Conservation (phyloP, 2,888 invertebrate genomes). For the Hirtodrosophila duncani region DNA sequence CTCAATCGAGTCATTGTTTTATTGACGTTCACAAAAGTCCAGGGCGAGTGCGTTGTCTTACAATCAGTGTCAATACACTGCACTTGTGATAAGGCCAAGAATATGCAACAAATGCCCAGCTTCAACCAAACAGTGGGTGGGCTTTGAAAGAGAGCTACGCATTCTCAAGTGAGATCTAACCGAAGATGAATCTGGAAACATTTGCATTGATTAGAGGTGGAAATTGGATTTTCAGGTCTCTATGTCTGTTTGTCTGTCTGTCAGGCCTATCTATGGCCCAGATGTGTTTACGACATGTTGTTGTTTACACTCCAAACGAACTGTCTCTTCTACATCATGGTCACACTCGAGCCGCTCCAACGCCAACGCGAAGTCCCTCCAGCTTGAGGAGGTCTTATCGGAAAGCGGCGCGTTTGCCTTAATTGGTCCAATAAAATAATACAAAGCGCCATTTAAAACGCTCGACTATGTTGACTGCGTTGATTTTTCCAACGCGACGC, state of each 20-base stretch:
- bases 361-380: slow-evolving; percentile 15
- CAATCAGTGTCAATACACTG: slow-evolving; percentile 51
- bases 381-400: slow-evolving; percentile 52
- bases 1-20: too few relatives aligned
- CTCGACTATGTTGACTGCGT: slow-evolving; percentile 36
- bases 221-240: slow-evolving; percentile 5
- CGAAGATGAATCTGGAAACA: too few relatives aligned
- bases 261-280: not conserved
- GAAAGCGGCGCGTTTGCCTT: slow-evolving; percentile 45
- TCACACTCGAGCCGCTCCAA: not conserved
- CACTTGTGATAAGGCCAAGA: slow-evolving; percentile 34
- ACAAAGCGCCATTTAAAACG: slow-evolving; percentile 61
- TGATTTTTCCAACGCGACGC: slow-evolving; percentile 46
- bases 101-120: too few relatives aligned
- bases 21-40: too few relatives aligned
- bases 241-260: slow-evolving; percentile 1
- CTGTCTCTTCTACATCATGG: slow-evolving; percentile 4
- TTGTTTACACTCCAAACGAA: slow-evolving; percentile 47
- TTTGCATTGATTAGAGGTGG: slow-evolving; percentile 7
- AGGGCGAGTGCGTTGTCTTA: too few relatives aligned
- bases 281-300: slow-evolving; percentile 9
- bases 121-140: too few relatives aligned
- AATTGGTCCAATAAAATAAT: slow-evolving; percentile 74
- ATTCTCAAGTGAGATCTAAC: too few relatives aligned
- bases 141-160: too few relatives aligned